phyloP scores from a whole-genome alignment of 2,113 vertebrate species.

The Anguilla japonica region DNA sequence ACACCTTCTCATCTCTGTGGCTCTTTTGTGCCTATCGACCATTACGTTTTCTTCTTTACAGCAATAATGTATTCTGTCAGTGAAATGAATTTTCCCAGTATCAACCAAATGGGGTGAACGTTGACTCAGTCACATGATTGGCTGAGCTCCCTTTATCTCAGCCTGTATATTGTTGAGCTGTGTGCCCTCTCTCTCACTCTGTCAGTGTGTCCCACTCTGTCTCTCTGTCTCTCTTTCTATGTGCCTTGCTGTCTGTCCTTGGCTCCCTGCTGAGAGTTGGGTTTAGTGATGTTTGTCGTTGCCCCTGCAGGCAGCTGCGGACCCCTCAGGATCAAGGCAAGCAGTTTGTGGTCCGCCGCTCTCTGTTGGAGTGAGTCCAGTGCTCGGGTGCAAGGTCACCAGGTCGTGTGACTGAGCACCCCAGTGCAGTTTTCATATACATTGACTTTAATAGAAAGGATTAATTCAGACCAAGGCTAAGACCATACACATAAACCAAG shows the following conservation, averaged over 20 bases:
- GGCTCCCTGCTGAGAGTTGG: background rate
- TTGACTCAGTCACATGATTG: no score
- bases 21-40: background rate
- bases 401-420: background rate
- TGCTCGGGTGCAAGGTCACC: no score
- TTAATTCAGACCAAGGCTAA: no score
- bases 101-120: background rate
- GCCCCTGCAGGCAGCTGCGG: conserved; percentile 65
- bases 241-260: background rate
- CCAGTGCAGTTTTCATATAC: no score
- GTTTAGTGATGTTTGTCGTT: background rate
- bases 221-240: background rate
- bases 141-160: background rate
- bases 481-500: no score
- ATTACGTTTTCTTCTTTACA: background rate
- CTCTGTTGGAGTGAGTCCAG: conserved; percentile 89
- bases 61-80: background rate
- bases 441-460: no score
- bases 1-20: background rate
- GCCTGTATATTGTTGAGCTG: background rate
- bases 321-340: conserved; percentile 84
- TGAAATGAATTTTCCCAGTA: background rate
- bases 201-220: background rate
- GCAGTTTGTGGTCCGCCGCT: conserved; percentile 82
- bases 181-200: background rate